Percentiles rank a stretch among this genome's conserved stretches.
Conservation (phyloP, 2,888 invertebrate genomes). For the Melieria picta region DNA sequence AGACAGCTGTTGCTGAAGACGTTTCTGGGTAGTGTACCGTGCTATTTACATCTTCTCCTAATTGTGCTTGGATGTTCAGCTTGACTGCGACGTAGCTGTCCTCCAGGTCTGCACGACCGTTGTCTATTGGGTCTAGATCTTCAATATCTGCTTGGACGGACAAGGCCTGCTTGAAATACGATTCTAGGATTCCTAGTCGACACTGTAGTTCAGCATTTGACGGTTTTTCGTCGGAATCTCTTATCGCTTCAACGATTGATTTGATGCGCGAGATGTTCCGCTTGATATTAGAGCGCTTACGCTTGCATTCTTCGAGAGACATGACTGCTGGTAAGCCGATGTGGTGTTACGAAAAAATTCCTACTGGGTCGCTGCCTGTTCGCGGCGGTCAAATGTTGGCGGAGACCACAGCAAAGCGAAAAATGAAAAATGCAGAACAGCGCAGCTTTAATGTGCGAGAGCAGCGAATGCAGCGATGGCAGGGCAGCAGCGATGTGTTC, state of each 20-base stretch:
- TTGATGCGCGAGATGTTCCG: slow-evolving; percentile 9
- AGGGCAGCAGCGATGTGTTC: too few relatives aligned
- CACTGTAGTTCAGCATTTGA: slow-evolving; percentile 5
- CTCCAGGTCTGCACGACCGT: background rate
- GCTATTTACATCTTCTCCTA: background rate
- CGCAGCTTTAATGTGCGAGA: too few relatives aligned
- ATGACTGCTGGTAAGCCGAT: background rate
- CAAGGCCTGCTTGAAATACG: background rate
- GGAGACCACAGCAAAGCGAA: too few relatives aligned
- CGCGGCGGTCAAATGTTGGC: too few relatives aligned
- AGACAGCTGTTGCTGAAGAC: background rate
- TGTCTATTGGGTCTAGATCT: background rate
- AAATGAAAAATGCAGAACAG: too few relatives aligned
- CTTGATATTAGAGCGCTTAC: slow-evolving; percentile 1
- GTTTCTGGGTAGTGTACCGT: background rate
- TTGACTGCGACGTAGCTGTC: background rate
- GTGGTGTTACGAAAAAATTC: background rate
- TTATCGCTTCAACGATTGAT: slow-evolving; percentile 4
- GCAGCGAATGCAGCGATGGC: too few relatives aligned
- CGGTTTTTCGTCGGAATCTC: background rate
- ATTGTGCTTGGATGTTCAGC: slow-evolving; percentile 7
- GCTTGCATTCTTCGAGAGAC: slow-evolving; percentile 6
- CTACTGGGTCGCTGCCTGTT: too few relatives aligned
- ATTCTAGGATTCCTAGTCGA: background rate
- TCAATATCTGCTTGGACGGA: background rate